A percentile compares a stretch with the other conserved stretches of the same genome.
Conservation (phyloP, 2,888 invertebrate species). For the Apoda limacodes region DNA sequence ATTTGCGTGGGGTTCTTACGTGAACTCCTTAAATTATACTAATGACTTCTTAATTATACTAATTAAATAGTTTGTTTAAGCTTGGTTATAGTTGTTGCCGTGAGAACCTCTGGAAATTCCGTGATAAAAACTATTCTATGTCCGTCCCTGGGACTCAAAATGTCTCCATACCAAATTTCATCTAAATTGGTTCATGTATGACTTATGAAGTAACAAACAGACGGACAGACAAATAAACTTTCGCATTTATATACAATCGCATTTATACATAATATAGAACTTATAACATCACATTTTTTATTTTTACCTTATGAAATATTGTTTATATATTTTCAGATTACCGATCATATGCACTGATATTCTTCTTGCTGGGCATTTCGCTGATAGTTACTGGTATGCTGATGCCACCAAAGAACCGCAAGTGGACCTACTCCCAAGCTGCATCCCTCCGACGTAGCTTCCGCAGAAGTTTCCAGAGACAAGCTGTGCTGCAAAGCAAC, state of each 20-base stretch:
- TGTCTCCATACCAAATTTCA: too few species aligned
- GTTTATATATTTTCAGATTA: constrained; percentile 20
- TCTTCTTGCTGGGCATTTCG: constrained; percentile 22
- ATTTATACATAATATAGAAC: neutral
- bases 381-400: constrained; percentile 22
- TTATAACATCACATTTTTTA: neutral
- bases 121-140: too few species aligned
- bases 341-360: constrained; percentile 21
- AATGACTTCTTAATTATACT: too few species aligned
- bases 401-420: constrained; percentile 26
- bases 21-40: too few species aligned
- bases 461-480: constrained; percentile 30
- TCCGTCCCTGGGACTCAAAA: too few species aligned
- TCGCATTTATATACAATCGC: neutral
- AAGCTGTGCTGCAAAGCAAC: constrained; percentile 12
- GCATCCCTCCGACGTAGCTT: constrained; percentile 25
- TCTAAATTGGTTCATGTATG: neutral
- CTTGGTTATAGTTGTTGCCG: too few species aligned
- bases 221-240: too few species aligned
- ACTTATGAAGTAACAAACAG: too few species aligned
- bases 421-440: constrained; percentile 32
- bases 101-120: too few species aligned
- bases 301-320: too few species aligned
- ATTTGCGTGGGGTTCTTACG: too few species aligned
- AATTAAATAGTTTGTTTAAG: too few species aligned